Evolutionary conservation across 2,797 vertebrate genomes (phyloP).

Genomic region (Hypotaenidia okinawae): DNA sequence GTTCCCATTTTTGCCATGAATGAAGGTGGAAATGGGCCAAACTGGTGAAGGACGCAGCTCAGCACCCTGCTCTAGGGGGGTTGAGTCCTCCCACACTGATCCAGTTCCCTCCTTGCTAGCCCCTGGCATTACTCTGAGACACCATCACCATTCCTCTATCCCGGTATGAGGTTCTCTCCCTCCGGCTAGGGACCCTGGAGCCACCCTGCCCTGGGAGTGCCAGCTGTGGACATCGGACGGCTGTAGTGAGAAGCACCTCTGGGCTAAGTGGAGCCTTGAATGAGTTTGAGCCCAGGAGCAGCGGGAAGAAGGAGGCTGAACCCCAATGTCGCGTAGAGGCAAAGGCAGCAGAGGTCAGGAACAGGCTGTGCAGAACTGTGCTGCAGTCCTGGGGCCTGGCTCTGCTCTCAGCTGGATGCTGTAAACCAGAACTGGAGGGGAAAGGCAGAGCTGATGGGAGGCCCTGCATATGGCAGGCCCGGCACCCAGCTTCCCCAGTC

Average conservation of each 20-base stretch:
- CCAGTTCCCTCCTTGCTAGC: not conserved
- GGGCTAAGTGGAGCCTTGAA: not conserved
- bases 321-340: not conserved
- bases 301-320: not conserved
- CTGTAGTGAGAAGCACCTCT: not conserved
- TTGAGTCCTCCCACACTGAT: not conserved
- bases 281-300: not conserved
- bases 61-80: not conserved
- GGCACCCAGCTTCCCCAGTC: rapidly evolving
- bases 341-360: not conserved
- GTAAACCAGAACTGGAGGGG: not conserved
- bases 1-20: not conserved
- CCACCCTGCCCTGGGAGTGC: not conserved
- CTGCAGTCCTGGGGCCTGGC: not conserved
- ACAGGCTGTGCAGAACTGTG: not conserved
- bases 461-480: not conserved
- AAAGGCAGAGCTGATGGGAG: not conserved
- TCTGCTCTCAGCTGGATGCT: not conserved
- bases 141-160: rapidly evolving
- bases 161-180: not conserved
- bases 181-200: not conserved
- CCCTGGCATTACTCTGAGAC: not conserved
- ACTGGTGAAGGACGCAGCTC: not conserved
- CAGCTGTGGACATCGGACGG: not conserved
- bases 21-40: not conserved